A percentile compares a stretch with the other conserved stretches of the same genome.
These are phyloP conservation scores for Eurytemora carolleeae DNA, from an alignment of 1,140 invertebrate genomes.

Conservation along the genomic window DNA sequence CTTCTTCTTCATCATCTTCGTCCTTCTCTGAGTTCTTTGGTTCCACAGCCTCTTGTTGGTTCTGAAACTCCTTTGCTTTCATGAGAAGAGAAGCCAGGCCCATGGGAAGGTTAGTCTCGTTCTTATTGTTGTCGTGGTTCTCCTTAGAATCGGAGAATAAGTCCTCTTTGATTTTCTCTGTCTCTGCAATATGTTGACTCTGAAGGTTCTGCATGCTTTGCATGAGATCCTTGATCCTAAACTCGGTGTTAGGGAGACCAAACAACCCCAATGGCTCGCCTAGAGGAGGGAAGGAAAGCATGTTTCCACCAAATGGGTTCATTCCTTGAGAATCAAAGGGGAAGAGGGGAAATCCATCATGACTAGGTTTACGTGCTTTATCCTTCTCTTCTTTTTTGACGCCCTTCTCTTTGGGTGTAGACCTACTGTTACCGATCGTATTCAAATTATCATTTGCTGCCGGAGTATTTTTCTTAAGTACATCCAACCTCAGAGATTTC, in stretches of 20 bases:
- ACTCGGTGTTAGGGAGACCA: neutral
- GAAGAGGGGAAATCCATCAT: neutral
- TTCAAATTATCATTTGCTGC: conserved; percentile 22
- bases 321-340: neutral
- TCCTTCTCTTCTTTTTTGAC: conserved; percentile 3
- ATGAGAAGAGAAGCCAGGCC: neutral
- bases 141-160: neutral
- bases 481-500: conserved; percentile 64
- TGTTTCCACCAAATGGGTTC: neutral
- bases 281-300: neutral
- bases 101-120: neutral
- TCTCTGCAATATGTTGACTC: neutral
- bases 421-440: conserved; percentile 9
- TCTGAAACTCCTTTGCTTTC: neutral
- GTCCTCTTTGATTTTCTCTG: neutral
- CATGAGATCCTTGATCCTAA: neutral
- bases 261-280: neutral
- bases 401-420: conserved; percentile 11
- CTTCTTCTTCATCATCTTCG: too few relatives aligned
- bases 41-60: too few relatives aligned
- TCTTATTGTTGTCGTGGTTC: neutral
- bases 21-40: too few relatives aligned
- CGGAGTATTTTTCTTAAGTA: conserved; percentile 62
- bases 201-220: neutral
- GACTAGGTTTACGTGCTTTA: neutral